Evolutionary conservation across 1,140 invertebrate species (phyloP), one percentile per base, ranked within the genome.

Genomic region (Hyles vespertilio): DNA sequence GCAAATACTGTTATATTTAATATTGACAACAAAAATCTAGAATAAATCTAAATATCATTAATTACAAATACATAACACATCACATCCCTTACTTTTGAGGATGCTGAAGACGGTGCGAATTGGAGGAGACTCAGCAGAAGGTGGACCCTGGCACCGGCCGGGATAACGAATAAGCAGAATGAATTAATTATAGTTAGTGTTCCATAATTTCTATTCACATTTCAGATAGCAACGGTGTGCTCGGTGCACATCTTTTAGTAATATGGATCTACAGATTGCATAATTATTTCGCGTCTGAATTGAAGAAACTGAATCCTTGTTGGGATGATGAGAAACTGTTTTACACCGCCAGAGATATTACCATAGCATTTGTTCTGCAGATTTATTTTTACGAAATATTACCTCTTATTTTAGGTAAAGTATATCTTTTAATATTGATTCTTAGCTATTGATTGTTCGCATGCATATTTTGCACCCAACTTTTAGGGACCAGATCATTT

Each of bases 311-410:
- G 4, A 95, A 95, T 74, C 90, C 91, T 0, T 84, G 90, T 51
- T 93, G 92, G 92, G 79, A 89, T 59, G 92, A 93, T 61, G 91
- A 93, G 61, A 86, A 66, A 6, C 51, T 92, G 1, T 93, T 91
- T 73, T 92, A 94, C 69, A 93, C 94, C 74, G 79, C 92, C 0
- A 87, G 93, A 68, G 88, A 90, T 55, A 92, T 70, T 3, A 58
- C 56, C 44, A 70, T 67, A 5, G 64, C 68, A 33, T 34, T 54
- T 5, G 32, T 9, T n/a, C 11, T 58, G n/a, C 65, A 71, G 11
- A 67, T 68, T 7, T 59, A 56, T 43, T 71, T 57, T 32, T 71
- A 71, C 51, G 65, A 71, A 47, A 36, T 71, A 3, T 34, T 65
- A 3, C 65, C 69, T 3, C 2, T 59, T 8, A 51, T 65, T 3